phyloP scores from a whole-genome alignment of 2,113 vertebrate genomes.

The Mionectes macconnelli region DNA sequence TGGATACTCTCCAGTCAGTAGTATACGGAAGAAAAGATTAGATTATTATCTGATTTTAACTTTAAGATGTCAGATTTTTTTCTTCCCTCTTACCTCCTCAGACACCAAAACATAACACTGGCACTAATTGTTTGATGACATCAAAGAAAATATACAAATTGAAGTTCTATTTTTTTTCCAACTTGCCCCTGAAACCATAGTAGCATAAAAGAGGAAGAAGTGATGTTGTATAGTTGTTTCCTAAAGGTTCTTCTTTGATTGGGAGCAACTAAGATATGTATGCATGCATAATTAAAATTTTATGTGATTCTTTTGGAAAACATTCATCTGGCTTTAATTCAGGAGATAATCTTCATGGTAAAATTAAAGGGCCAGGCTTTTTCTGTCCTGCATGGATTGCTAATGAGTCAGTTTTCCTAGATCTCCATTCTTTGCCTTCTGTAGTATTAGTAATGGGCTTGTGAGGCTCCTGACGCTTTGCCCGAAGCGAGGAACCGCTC shows the following conservation, averaged over 20 bases:
- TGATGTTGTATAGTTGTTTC: not conserved
- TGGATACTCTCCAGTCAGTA: not conserved
- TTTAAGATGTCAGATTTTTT: not conserved
- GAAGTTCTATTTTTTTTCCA: not conserved
- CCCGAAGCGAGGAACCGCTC: accelerated
- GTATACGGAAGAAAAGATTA: not conserved
- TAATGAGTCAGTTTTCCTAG: not conserved
- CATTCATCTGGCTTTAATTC: not conserved
- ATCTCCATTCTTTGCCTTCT: not conserved
- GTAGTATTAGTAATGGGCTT: not conserved
- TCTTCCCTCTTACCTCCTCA: not conserved
- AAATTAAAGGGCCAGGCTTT: not conserved
- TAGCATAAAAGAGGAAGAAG: not conserved
- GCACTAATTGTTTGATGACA: not conserved
- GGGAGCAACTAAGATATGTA: not conserved
- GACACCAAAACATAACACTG: not conserved
- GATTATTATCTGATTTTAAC: no score
- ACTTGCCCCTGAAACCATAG: not conserved
- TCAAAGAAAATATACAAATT: not conserved
- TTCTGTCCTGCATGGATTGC: not conserved
- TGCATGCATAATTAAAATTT: not conserved
- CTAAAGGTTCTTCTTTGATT: not conserved
- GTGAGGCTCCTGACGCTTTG: not conserved
- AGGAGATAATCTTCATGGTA: not conserved
- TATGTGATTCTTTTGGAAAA: not conserved